Evolutionary conservation across 1,140 invertebrate genomes (phyloP), one percentile per base, ranked within the genome.

Genomic region (Melipona quadrifasciata): DNA sequence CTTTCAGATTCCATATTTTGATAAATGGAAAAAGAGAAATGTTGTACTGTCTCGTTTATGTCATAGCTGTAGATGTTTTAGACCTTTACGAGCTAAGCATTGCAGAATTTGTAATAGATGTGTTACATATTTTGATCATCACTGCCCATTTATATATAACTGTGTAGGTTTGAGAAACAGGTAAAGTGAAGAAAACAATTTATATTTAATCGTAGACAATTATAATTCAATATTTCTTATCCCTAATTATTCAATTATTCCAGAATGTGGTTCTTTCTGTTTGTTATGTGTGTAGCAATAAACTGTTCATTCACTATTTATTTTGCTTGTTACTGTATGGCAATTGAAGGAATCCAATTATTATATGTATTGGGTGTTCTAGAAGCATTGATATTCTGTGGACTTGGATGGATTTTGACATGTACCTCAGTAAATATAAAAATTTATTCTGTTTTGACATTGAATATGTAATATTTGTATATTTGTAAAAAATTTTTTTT

Each of bases 91-190:
- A 87, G 98, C 98, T 1, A 99, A 99, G 94, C 98, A 99, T 93
- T 99, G 98, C 90, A 96, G 98, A 67, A 97, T 98, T 70, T 99
- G 98, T 93, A 98, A 98, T 91, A 96, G 98, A 86, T 99, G 98
- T 93, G 98, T 99, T 3, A 97, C 97, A 1, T 97, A 98, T 92
- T 99, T 99, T 90, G 98, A 99, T 92, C 98, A 99, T 94, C 98
- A 99, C 90, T 99, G 98, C 92, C 98, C 98, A 0, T 99, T 98
- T 91, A 98, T 99, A 87, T 98, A 98, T 93, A 99, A 99, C 92
- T 99, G 98, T 93, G 97, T 99, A 17, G 97, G 97, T 5, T 94
- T 98, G 31, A 96, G 96, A 67, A 98, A 98, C 92, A 95, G 97
- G 95, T 95, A 90, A 86, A 82, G 71, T 55, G n/a, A n/a, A n/a